Conservation (phyloP, 2,888 invertebrate genomes). For the Arge pagana region DNA sequence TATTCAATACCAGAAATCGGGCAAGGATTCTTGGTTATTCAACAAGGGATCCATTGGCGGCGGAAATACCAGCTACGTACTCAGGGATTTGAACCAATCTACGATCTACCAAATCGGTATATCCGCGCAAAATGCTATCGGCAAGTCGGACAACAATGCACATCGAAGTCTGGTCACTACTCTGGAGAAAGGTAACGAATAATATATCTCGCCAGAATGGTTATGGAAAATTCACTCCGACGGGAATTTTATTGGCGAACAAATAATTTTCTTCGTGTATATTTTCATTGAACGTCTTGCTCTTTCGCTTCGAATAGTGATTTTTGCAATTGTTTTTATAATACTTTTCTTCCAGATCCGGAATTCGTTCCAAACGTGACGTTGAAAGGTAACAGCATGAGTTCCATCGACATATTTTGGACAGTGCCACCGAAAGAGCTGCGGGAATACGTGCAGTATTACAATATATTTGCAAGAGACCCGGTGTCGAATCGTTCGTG, state of each 20-base stretch:
- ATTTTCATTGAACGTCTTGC: neutral
- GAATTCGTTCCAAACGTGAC: constrained; percentile 78
- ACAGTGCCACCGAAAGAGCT: constrained; percentile 69
- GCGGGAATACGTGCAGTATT: constrained; percentile 75
- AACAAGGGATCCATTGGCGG: constrained; percentile 66
- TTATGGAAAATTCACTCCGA: neutral
- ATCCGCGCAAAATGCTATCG: constrained; percentile 70
- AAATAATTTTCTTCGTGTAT: constrained; percentile 15
- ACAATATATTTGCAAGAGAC: constrained; percentile 69
- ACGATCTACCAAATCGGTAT: constrained; percentile 72
- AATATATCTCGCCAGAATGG: neutral
- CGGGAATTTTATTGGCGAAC: neutral
- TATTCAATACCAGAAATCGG: constrained; percentile 63
- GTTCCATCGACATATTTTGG: constrained; percentile 85
- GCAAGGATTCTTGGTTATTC: constrained; percentile 64
- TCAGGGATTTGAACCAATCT: constrained; percentile 68
- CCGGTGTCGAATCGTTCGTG: constrained; percentile 64
- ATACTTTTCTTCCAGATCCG: constrained; percentile 64
- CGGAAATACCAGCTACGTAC: constrained; percentile 70
- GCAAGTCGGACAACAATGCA: constrained; percentile 62
- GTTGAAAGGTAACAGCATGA: constrained; percentile 71
- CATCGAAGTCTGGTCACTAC: constrained; percentile 66
- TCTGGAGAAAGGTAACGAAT: constrained; percentile 60
- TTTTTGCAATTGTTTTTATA: constrained; percentile 30
- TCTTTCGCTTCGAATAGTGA: no score